Evolutionary conservation across 2,888 invertebrate genomes (phyloP).

Genomic region (Brenthis ino): DNA sequence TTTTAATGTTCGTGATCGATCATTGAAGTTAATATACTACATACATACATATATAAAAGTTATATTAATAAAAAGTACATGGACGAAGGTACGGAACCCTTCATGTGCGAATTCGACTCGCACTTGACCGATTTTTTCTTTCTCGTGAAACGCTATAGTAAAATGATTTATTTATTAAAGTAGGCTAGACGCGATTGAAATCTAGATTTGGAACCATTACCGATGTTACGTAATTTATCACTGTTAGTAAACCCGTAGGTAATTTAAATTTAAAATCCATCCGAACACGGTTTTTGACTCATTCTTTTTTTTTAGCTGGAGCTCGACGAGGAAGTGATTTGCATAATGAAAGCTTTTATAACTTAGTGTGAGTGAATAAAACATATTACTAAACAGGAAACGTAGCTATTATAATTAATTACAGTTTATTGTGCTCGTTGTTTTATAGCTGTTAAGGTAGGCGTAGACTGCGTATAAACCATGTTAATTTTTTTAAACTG

Average conservation of each 20-base stretch:
- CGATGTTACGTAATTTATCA: not conserved
- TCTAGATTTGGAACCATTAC: not conserved
- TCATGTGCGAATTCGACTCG: no score
- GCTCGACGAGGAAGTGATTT: constrained; percentile 39
- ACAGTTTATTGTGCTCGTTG: constrained; percentile 28
- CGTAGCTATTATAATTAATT: constrained; percentile 33
- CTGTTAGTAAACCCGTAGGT: not conserved
- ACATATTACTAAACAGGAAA: constrained; percentile 35
- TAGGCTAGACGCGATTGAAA: no score
- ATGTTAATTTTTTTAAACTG: not conserved
- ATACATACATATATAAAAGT: no score
- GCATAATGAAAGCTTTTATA: constrained; percentile 40
- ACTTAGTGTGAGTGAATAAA: constrained; percentile 31
- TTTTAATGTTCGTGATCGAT: no score
- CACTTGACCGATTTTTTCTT: no score
- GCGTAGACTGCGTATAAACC: not conserved
- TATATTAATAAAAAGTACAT: no score
- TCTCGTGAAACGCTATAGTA: no score
- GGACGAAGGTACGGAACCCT: no score
- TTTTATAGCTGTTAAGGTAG: constrained; percentile 20
- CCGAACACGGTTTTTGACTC: constrained; percentile 19
- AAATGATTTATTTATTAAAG: no score
- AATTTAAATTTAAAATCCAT: constrained; percentile 10
- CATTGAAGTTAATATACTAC: no score
- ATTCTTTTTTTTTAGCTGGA: constrained; percentile 30